These are phyloP conservation scores for Zaprionus tsacasi DNA, from an alignment of 1,140 invertebrate genomes.

Conservation along the genomic window DNA sequence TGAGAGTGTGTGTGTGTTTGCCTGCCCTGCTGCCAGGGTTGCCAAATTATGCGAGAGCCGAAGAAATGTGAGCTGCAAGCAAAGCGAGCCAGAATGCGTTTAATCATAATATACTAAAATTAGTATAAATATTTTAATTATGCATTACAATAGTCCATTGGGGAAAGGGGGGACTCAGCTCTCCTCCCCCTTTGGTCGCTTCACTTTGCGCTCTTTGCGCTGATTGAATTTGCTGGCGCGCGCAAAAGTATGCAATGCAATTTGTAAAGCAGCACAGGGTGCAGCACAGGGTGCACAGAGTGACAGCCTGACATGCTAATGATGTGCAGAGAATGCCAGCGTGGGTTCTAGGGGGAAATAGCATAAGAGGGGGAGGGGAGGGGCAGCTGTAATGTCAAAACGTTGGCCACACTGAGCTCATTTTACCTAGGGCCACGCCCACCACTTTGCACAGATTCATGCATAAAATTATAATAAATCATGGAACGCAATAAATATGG, in stretches of 20 bases:
- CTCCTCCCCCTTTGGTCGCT: neutral
- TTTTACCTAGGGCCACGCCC: constrained; percentile 70
- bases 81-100: neutral
- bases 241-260: constrained; percentile 19
- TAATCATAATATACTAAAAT: neutral
- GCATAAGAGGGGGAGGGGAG: neutral
- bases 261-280: neutral
- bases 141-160: neutral
- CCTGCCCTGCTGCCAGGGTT: neutral
- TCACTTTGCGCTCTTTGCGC: neutral
- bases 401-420: constrained; percentile 51
- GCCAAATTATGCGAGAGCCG: neutral
- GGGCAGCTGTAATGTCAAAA: constrained; percentile 43
- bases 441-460: constrained; percentile 70
- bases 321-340: neutral
- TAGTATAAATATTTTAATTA: neutral
- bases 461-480: constrained; percentile 82
- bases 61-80: neutral
- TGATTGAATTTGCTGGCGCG: constrained; percentile 1
- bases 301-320: constrained; percentile 15
- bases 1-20: neutral
- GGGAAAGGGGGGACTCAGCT: neutral
- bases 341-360: neutral
- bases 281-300: constrained; percentile 13
- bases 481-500: constrained; percentile 78